These are phyloP conservation scores for Scylla paramamosain DNA, from an alignment of 1,140 invertebrate genomes.

Conservation along the genomic window DNA sequence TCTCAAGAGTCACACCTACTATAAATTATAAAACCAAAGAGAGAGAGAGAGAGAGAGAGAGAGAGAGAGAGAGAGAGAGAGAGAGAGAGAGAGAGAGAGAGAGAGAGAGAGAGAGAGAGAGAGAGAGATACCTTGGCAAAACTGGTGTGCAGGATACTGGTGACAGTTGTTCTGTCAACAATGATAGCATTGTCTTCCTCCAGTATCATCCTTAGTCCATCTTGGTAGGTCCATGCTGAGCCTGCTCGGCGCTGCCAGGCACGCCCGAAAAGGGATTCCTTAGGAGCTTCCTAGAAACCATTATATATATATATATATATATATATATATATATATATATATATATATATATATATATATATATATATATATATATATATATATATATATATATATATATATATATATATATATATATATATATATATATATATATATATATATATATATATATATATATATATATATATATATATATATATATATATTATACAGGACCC, in stretches of 20 bases:
- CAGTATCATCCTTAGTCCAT: conserved; percentile 50
- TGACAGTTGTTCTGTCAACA: conserved; percentile 52
- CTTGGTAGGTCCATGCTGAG: conserved; percentile 39
- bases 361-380: background rate
- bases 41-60: too few species aligned
- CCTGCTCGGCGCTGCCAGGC: background rate
- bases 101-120: too few species aligned
- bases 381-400: conserved; percentile 37
- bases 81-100: too few species aligned
- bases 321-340: background rate
- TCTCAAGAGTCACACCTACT: too few species aligned
- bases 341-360: background rate
- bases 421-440: background rate
- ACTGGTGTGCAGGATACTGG: conserved; percentile 33
- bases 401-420: conserved; percentile 34
- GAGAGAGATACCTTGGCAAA: conserved; percentile 65
- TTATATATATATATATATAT: background rate
- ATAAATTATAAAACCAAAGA: too few species aligned
- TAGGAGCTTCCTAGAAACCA: background rate
- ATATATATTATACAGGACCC: too few species aligned
- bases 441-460: conserved; percentile 29
- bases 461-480: too few species aligned
- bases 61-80: too few species aligned
- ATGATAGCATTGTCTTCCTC: conserved; percentile 39
- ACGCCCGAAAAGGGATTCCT: conserved; percentile 44